Base-by-base conservation (phyloP, 2,888 invertebrate species). In the Diogma glabrata region DNA sequence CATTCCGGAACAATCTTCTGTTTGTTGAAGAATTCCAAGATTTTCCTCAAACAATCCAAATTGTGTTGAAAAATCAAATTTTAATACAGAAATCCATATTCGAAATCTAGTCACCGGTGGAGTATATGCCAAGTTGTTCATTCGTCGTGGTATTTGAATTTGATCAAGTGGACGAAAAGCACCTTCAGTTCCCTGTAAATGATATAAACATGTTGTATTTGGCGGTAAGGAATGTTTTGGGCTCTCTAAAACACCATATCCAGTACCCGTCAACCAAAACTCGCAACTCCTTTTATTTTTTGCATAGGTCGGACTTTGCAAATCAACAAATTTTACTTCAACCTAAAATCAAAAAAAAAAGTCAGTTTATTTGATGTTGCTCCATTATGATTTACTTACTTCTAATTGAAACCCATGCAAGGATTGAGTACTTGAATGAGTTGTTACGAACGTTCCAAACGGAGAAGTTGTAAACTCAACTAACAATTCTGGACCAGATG, bases 381-480 rank as follows among this genome's bases (percentile, higher is more conserved):
- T 17, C n/a, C 36, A 8, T 3, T 8, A 43, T 14, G 59, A 60
- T 36, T 36, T 16, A 19, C 22, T 82, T 56, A 91, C 87, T 76
- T 92, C 88, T 49, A 92, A 73, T 64, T 91, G 91, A 69, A 92
- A 92, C 57, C 91, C 91, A 65, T 90, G 87, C 47, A 92, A 73
- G 3, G 86, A 82, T 65, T 86, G 81, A 40, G 79, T 75, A 22
- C 85, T 82, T 14, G 82, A 80, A 4, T 88, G 87, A 66, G 87
- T 84, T 58, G 88, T 75, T 48, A 65, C 64, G 69, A 91, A 89
- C 57, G 90, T 90, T 57, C 91, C 91, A 66, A 84, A 91, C 6
- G 90, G 87, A 17, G 90, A 90, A 43, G 90, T 88, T 54, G 87
- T 86, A 67, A 92, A 90, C 72, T 90, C 90, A 23, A 92, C 89